A percentile compares a stretch with the other conserved stretches of the same genome.
phyloP scores from a whole-genome alignment of 1,140 invertebrate species.

The Lepeophtheirus salmonis region DNA sequence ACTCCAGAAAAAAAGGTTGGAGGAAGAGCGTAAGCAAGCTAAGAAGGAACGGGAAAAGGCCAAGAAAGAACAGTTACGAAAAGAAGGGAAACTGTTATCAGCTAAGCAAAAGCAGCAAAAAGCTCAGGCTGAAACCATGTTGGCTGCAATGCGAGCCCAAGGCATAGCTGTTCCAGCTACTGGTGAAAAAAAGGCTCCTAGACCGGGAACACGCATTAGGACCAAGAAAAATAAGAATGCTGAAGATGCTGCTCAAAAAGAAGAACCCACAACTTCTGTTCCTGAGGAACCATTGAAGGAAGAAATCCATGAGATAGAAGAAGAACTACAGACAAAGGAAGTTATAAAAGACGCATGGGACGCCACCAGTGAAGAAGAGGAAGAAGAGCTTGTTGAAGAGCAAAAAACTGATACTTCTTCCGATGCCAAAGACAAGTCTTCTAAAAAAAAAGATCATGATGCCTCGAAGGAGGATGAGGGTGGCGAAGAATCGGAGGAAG shows the following conservation, averaged over 20 bases:
- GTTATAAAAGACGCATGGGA: conserved; percentile 20
- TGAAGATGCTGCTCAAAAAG: conserved; percentile 21
- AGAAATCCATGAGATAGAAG: conserved; percentile 18
- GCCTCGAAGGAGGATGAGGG: conserved; percentile 11
- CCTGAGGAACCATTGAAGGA: conserved; percentile 16
- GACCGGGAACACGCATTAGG: conserved; percentile 50
- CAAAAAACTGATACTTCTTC: neutral
- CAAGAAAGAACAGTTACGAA: conserved; percentile 70
- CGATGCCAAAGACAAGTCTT: conserved; percentile 1
- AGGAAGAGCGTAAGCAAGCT: conserved; percentile 66
- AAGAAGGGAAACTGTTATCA: conserved; percentile 80
- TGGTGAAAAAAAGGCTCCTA: conserved; percentile 41
- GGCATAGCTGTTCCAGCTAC: conserved; percentile 38
- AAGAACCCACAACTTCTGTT: conserved; percentile 21
- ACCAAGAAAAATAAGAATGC: conserved; percentile 42
- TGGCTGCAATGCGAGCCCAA: conserved; percentile 45
- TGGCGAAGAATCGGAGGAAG: conserved; percentile 19
- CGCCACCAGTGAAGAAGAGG: conserved; percentile 11
- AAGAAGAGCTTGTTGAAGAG: conserved; percentile 17
- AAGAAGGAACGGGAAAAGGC: conserved; percentile 92
- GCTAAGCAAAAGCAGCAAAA: conserved; percentile 76
- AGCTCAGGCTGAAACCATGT: conserved; percentile 60
- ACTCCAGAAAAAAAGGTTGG: conserved; percentile 32
- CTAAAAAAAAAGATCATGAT: conserved; percentile 23
- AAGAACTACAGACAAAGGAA: conserved; percentile 23